Evolutionary conservation across 2,888 invertebrate species (phyloP).

Genomic region (Gymnoscelis rufifasciata): DNA sequence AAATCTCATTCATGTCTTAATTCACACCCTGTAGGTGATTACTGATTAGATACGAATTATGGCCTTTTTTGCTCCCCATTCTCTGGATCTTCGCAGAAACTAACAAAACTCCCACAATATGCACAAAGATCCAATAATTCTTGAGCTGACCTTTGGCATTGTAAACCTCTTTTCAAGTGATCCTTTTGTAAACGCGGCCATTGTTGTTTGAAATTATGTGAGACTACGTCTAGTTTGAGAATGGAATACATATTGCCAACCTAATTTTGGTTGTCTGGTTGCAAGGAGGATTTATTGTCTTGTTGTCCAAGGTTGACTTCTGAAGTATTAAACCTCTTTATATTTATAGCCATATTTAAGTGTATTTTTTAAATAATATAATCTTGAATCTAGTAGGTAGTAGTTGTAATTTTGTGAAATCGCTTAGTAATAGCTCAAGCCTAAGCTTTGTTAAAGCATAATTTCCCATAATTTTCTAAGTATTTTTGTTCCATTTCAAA

Average conservation of each 20-base stretch:
- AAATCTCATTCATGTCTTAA: not conserved
- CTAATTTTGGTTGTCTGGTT: not conserved
- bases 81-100: slow-evolving; percentile 8
- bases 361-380: too few relatives aligned
- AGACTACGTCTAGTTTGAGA: slow-evolving; percentile 4
- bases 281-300: not conserved
- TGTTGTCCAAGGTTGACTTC: too few relatives aligned
- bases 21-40: not conserved
- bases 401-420: too few relatives aligned
- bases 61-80: slow-evolving; percentile 1
- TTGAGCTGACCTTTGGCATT: slow-evolving; percentile 33
- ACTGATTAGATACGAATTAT: slow-evolving; percentile 17
- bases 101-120: slow-evolving; percentile 21
- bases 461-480: not conserved
- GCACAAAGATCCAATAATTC: slow-evolving; percentile 22
- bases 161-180: slow-evolving; percentile 25
- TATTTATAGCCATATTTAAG: too few relatives aligned
- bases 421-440: too few relatives aligned
- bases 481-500: not conserved
- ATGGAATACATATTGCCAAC: not conserved
- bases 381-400: too few relatives aligned
- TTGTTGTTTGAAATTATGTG: slow-evolving; percentile 15
- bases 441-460: not conserved
- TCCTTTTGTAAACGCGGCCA: slow-evolving; percentile 14
- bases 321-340: too few relatives aligned